Evolutionary conservation across 2,113 vertebrate species (phyloP), one percentile per base, ranked within the genome.

Genomic region (Suncus etruscus): DNA sequence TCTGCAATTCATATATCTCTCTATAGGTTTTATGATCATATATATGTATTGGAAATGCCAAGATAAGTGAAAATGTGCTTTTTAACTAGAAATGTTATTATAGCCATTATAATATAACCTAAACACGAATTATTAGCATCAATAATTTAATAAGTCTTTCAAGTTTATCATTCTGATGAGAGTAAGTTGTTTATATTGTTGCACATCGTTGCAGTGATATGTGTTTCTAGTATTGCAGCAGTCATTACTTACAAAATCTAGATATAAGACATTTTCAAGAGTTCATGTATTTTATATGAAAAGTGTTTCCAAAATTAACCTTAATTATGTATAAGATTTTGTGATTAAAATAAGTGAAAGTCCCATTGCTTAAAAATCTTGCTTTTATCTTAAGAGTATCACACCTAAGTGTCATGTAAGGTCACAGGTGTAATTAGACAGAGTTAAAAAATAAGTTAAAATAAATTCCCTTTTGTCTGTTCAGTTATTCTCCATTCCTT

Each of bases 31-130:
- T 61, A 85, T 47, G 24, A 66, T 47, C 75, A 77, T 31, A 77
- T 31, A 73, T 69, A 78, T 77, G 3, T 29, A 77, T 78, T 93
- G 70, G 68, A 86, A 87, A 22, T 65, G 48, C 24, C 61, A 90
- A 66, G 63, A n/a, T 18, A 69, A 89, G 7, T 27, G 45, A 74
- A 86, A 74, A 74, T 27, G 2, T 14, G 31, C 8, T 90, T 83
- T 75, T 18, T 92, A 84, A 91, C 81, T 68, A 95, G 12, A 91
- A 95, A 63, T 0, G 65, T 91, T 66, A 79, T 75, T 90, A 90
- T 50, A 50, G 63, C 4, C 48, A 81, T 81, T 54, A 29, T 45
- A 82, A 32, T 58, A 1, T n/a, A 83, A 47, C 70, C 65, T 84
- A 68, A 65, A 25, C 4, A 7, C 22, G 14, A 92, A 83, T 68